Percentiles rank a stretch among this genome's conserved stretches.
phyloP scores from a whole-genome alignment of 2,797 vertebrate genomes.

The Sebastes oblongus region DNA sequence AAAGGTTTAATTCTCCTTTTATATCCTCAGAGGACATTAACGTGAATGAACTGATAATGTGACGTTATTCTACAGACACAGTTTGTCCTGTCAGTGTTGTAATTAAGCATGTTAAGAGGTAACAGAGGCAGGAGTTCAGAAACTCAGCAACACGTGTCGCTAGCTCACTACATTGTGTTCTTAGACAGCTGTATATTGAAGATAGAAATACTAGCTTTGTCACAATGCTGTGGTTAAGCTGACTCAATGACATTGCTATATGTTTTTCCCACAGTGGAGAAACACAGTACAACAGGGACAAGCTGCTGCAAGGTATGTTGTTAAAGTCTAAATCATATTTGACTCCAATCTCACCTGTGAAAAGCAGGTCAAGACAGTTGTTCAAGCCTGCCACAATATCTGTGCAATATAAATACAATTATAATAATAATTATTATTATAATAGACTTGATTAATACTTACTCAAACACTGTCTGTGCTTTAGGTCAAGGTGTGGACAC shows the following conservation, averaged over 20 bases:
- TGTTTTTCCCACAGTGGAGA: constrained; percentile 86
- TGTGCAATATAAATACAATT: rapidly evolving
- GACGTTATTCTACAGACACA: not conserved
- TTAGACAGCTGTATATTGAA: not conserved
- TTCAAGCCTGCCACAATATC: too few relatives aligned
- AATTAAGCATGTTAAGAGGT: not conserved
- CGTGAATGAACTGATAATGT: rapidly evolving
- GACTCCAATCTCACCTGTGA: too few relatives aligned
- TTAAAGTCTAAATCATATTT: not conserved
- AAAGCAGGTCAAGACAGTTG: too few relatives aligned
- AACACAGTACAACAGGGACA: constrained; percentile 94
- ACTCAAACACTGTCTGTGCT: not conserved
- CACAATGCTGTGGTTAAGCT: not conserved
- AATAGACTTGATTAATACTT: not conserved
- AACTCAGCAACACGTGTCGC: not conserved
- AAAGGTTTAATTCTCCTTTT: rapidly evolving
- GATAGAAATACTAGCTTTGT: not conserved
- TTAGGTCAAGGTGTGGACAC: constrained; percentile 75
- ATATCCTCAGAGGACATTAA: rapidly evolving
- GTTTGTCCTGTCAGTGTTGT: not conserved
- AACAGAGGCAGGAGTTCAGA: not conserved
- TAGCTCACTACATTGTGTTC: not conserved
- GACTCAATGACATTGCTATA: not conserved
- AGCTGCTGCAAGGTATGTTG: constrained; percentile 91
- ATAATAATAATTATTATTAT: too few relatives aligned